Evolutionary conservation across 2,888 invertebrate genomes (phyloP), one percentile per base, ranked within the genome.

Genomic region (Punctoribates punctum): DNA sequence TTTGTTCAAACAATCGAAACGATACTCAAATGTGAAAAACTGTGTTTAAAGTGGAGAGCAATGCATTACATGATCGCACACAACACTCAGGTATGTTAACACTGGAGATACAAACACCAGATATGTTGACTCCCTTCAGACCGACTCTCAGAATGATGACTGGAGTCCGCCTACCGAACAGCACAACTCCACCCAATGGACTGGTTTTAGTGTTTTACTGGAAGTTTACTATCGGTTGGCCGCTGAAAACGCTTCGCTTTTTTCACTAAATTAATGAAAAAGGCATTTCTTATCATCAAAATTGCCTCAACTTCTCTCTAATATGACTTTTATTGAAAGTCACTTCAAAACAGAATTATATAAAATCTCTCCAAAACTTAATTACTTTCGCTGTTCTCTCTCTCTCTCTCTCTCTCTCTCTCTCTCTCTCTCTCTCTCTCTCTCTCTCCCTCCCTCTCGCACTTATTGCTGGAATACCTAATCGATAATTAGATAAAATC

Each of bases 171-270:
- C 65, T 34, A 29, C 34, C 38, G 5, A 34, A 25, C n/a, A 13
- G 65, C n/a, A 27, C 65, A 65, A 38, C 65, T 34, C 65, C 65
- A 34, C 65, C 65, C 65, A 34, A 34, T 34, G 34, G 65, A 65
- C 34, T 34, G 65, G 65, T 34, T 65, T 65, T 65, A 34, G 65
- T 65, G 65, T 25, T 65, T 65, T 65, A 65, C 65, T 65, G 27
- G 65, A 62, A 62, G 65, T 65, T 57, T 57, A 57, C 8, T 9
- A 15, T 9, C 48, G 5, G 15, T 48, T 57, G 25, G 23, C 13
- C 29, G n/a, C 3, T 4, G 20, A 34, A 65, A 65, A 65, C 34
- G 65, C 6, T 65, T 65, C 34, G n/a, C 11, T 27, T 62, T 38
- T 65, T 34, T 65, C 17, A 65, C n/a, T 65, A 34, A n/a, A 34